Evolutionary conservation across 2,888 invertebrate genomes (phyloP).

Genomic region (Coelogynopora nodosa): DNA sequence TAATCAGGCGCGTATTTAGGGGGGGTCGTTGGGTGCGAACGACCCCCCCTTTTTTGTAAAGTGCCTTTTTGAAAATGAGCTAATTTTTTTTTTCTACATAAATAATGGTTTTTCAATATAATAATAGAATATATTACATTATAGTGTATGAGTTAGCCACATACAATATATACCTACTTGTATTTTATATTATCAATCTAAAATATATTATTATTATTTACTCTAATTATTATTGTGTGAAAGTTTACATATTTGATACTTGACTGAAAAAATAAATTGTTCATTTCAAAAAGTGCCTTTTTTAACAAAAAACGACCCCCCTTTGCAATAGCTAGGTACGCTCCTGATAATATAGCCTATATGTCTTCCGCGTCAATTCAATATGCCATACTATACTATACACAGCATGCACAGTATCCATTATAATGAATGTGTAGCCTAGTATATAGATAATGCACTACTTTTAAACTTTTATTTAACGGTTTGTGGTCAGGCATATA

Average conservation of each 20-base stretch:
- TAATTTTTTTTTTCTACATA: background rate
- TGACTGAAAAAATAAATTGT: slow-evolving; percentile 31
- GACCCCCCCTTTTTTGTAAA: background rate
- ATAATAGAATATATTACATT: background rate
- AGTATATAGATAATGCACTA: too few species aligned
- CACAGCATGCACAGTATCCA: too few species aligned
- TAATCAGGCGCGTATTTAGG: slow-evolving; percentile 13
- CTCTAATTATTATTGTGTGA: slow-evolving; percentile 23
- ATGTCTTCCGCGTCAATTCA: too few species aligned
- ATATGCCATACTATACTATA: too few species aligned
- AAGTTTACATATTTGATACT: slow-evolving; percentile 27
- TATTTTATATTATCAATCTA: background rate
- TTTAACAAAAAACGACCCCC: background rate
- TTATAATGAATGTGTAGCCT: too few species aligned
- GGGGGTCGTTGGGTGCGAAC: slow-evolving; percentile 11
- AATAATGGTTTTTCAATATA: slow-evolving; percentile 20
- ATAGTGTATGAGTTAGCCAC: background rate
- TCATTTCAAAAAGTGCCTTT: slow-evolving; percentile 31
- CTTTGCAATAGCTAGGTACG: slow-evolving; percentile 28
- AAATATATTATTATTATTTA: slow-evolving; percentile 31
- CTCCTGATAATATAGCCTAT: too few species aligned
- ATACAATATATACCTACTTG: background rate
- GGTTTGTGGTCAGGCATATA: too few species aligned
- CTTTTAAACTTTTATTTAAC: too few species aligned
- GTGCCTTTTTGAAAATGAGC: background rate